A percentile compares a stretch with the other conserved stretches of the same genome.
phyloP scores from a whole-genome alignment of 37 sponge, comb jelly and placozoan genomes.

The Halisarca cf. caerulea region DNA sequence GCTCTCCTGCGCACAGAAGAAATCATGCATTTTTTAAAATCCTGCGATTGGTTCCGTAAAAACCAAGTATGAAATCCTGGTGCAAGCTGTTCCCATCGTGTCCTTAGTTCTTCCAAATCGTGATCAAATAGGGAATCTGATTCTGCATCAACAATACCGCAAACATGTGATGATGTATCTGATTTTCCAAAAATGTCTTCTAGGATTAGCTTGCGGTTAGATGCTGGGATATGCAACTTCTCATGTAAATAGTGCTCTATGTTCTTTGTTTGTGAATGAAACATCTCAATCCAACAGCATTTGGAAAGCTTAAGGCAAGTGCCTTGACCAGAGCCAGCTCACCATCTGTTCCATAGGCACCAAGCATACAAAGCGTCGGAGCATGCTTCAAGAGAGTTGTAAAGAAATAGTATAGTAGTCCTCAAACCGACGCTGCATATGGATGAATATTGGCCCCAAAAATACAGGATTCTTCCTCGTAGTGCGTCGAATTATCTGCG shows the following conservation, averaged over 20 bases:
- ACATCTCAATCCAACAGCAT: not conserved
- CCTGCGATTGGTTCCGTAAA: not conserved
- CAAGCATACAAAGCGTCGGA: not conserved
- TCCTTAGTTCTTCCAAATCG: not conserved
- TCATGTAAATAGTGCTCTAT: conserved; percentile 16
- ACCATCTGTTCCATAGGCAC: not conserved
- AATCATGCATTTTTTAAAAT: conserved; percentile 14
- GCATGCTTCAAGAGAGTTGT: not conserved
- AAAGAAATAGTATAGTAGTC: conserved; percentile 29
- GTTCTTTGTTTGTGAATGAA: conserved; percentile 33
- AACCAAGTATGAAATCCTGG: conserved; percentile 43
- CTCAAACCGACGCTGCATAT: conserved; percentile 41
- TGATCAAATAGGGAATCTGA: not conserved
- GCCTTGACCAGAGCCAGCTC: not conserved
- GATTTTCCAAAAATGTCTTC: not conserved
- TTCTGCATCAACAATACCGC: conserved; percentile 26
- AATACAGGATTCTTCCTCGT: conserved; percentile 26
- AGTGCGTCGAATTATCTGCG: not conserved
- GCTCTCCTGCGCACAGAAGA: conserved; percentile 16
- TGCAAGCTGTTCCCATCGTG: conserved; percentile 20
- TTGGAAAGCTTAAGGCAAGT: not conserved
- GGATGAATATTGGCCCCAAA: conserved; percentile 42
- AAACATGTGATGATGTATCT: not conserved
- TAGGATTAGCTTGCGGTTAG: conserved; percentile 2
- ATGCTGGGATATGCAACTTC: conserved; percentile 1